Conservation (phyloP, 2,888 invertebrate genomes). For the Petrolisthes cinctipes region DNA sequence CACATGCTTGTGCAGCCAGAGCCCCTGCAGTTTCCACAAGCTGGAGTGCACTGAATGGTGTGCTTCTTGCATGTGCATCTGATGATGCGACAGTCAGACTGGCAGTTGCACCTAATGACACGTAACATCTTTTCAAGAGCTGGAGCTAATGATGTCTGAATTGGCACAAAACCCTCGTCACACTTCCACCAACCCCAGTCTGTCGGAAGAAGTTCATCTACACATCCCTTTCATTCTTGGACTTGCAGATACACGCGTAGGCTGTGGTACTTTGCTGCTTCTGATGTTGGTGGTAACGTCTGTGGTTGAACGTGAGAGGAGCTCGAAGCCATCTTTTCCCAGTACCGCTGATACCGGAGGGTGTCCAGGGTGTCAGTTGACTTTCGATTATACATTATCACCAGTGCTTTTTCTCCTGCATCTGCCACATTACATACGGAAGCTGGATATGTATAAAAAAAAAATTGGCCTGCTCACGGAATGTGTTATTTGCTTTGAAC, state of each 20-base stretch:
- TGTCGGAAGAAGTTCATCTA: neutral
- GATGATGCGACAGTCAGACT: conserved; percentile 9
- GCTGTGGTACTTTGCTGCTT: conserved; percentile 16
- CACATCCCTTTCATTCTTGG: conserved; percentile 3
- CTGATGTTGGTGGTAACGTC: neutral
- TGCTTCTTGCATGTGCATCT: conserved; percentile 22
- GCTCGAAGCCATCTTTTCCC: neutral
- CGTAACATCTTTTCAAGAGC: neutral
- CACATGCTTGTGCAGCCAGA: neutral
- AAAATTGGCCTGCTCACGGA: conserved; percentile 3
- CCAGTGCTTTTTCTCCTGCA: conserved; percentile 9
- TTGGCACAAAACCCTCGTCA: neutral
- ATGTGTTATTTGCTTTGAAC: neutral
- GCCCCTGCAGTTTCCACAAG: conserved; percentile 15
- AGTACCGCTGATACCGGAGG: neutral
- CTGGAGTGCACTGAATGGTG: neutral
- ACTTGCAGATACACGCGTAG: conserved; percentile 18
- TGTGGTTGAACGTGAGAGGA: neutral
- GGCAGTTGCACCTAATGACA: conserved; percentile 14
- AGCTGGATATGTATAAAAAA: neutral
- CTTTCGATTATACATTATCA: conserved; percentile 6
- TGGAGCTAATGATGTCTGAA: neutral
- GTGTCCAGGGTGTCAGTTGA: neutral
- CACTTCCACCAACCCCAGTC: neutral
- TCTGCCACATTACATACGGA: neutral